A percentile compares a stretch with the other conserved stretches of the same genome.
Evolutionary conservation across 2,113 vertebrate species (phyloP).

Genomic region (Prochilodus magdalenae): DNA sequence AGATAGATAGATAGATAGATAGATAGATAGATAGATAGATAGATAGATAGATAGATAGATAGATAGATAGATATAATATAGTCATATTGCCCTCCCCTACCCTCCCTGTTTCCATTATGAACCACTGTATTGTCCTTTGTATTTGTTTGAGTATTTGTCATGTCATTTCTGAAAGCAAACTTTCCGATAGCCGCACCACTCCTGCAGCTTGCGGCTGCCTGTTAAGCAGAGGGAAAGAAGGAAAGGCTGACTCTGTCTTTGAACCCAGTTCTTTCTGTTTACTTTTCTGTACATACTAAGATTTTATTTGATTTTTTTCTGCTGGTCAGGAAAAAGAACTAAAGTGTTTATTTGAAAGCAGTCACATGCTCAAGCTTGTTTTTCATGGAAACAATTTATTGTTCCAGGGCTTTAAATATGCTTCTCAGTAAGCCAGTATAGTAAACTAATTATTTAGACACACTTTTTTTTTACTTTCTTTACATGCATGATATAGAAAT

Average conservation of each 20-base stretch:
- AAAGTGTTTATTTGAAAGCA: slow-evolving; percentile 12
- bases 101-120: slow-evolving; percentile 24
- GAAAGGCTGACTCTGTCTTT: slow-evolving; percentile 1
- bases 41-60: too few relatives aligned
- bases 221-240: slow-evolving; percentile 22
- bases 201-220: background rate
- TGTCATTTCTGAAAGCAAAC: slow-evolving; percentile 16
- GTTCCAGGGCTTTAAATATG: slow-evolving; percentile 6
- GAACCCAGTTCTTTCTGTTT: background rate
- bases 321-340: slow-evolving; percentile 54
- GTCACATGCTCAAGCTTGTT: slow-evolving; percentile 8
- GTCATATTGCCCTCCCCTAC: background rate
- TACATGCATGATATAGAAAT: slow-evolving; percentile 33
- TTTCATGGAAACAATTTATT: slow-evolving; percentile 18
- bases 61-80: too few relatives aligned
- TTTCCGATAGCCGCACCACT: background rate
- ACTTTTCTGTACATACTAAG: slow-evolving; percentile 38
- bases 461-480: slow-evolving; percentile 12
- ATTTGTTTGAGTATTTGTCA: slow-evolving; percentile 15
- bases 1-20: too few relatives aligned
- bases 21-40: too few relatives aligned
- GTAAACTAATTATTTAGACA: background rate
- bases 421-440: background rate
- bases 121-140: slow-evolving; percentile 33
- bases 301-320: slow-evolving; percentile 32